Evolutionary conservation across 2,888 invertebrate species (phyloP), one percentile per base, ranked within the genome.

Genomic region (Penaeus monodon): DNA sequence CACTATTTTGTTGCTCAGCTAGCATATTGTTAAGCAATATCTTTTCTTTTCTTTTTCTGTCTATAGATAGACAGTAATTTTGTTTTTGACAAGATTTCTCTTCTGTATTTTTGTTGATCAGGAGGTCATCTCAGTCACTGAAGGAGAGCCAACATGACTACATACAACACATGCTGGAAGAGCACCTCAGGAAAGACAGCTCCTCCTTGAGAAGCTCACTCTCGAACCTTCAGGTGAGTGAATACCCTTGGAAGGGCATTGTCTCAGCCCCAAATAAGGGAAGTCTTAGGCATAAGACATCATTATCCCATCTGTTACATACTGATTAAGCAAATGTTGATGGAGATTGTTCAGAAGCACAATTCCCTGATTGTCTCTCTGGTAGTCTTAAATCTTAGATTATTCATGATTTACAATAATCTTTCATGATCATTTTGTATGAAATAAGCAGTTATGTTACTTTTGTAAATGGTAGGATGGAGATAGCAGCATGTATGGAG

Each of bases 401-500:
- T 44, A 44, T 6, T 44, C 44, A 44, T 57, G 4, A 4, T 3
- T 17, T 57, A 20, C 57, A 57, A 57, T 57, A 17, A 14, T 57
- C 1, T 57, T 14, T 17, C 2, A 20, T 57, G 1, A 3, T 57
- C 74, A 20, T 22, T 38, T 64, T 20, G n/a, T 14, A n/a, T 17
- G 7, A 49, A 8, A 49, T 49, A 27, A 66, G 10, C 44, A 22
- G n/a, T 12, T 73, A 4, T 33, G n/a, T 65, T 27, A n/a, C 38
- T 49, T 66, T 22, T 57, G 29, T 73, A 44, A 20, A 8, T 44
- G 24, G 20, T 63, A 87, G 87, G 87, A 87, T 57, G 73, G 49
- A 63, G 87, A 87, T 6, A 81, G 78, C 70, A 87, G 87, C 65
- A 33, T 77, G 38, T 87, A 87, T 80, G 87, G 87, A 79, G 83